Conservation (phyloP, 2,113 vertebrate species). For the Pampusana beccarii region DNA sequence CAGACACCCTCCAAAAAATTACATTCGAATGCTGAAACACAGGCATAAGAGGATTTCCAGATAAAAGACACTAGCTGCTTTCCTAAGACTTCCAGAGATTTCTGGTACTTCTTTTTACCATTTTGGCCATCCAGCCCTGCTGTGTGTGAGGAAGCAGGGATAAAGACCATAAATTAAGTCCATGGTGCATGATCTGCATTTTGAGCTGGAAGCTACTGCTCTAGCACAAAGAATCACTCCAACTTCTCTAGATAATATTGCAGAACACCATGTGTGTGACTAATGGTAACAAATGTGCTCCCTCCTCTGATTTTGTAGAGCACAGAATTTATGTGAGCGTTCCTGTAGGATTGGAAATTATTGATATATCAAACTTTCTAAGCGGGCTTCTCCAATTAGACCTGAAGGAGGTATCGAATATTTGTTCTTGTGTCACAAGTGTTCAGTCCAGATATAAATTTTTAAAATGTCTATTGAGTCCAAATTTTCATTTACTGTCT, state of each 20-base stretch:
- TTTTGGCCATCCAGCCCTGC: neutral
- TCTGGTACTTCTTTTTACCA: neutral
- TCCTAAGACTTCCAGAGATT: neutral
- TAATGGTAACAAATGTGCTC: slow-evolving; percentile 34
- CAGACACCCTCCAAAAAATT: neutral
- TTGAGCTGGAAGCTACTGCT: neutral
- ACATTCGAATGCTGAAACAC: neutral
- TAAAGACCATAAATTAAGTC: slow-evolving; percentile 18
- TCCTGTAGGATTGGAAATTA: neutral
- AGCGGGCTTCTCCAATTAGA: neutral
- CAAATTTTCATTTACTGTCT: neutral
- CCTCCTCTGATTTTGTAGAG: neutral
- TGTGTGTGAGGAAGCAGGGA: neutral
- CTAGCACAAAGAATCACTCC: neutral
- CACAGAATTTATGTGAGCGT: neutral
- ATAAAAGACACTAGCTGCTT: neutral
- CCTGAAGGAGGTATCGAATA: neutral
- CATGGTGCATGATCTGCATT: neutral
- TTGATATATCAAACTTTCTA: slow-evolving; percentile 21
- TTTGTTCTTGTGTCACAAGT: neutral
- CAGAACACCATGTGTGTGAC: neutral
- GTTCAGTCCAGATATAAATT: neutral
- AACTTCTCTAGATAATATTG: neutral
- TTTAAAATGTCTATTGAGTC: neutral
- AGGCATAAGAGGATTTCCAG: neutral